These are phyloP conservation scores for Notodonta dromedarius DNA, from an alignment of 2,888 invertebrate species.

Conservation along the genomic window DNA sequence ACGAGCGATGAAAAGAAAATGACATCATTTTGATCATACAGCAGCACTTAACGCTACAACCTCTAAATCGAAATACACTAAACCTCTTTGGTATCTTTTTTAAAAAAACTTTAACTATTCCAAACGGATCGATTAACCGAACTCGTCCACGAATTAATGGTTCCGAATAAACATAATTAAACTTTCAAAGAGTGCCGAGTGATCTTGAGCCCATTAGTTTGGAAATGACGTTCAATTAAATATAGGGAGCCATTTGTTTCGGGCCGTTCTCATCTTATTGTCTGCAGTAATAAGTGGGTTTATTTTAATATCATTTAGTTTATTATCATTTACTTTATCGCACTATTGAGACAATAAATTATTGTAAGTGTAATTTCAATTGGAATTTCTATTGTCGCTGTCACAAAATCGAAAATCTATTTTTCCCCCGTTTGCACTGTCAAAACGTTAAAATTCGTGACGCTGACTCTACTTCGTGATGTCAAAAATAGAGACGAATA, in stretches of 20 bases:
- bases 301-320: conserved; percentile 8
- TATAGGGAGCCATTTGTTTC: conserved; percentile 53
- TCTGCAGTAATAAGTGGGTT: conserved; percentile 27
- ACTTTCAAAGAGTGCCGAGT: conserved; percentile 75
- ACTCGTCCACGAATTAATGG: conserved; percentile 73
- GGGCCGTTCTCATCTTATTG: conserved; percentile 23
- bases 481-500: too few relatives aligned
- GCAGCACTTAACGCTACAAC: conserved; percentile 47
- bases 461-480: too few relatives aligned
- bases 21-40: conserved; percentile 52
- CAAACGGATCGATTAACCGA: conserved; percentile 65
- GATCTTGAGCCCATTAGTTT: conserved; percentile 66
- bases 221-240: conserved; percentile 73
- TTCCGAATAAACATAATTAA: conserved; percentile 78
- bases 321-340: not conserved
- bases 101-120: conserved; percentile 51
- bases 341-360: not conserved
- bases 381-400: too few relatives aligned
- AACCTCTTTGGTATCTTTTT: conserved; percentile 51
- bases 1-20: conserved; percentile 51
- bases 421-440: not conserved
- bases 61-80: conserved; percentile 39
- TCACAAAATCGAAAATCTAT: too few relatives aligned
- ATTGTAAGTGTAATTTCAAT: too few relatives aligned
- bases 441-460: too few relatives aligned